Evolutionary conservation across 30 jellyfish, hydroid and myxozoan genomes (phyloP), one percentile per base, ranked within the genome.

Genomic region (Aurelia sp.): DNA sequence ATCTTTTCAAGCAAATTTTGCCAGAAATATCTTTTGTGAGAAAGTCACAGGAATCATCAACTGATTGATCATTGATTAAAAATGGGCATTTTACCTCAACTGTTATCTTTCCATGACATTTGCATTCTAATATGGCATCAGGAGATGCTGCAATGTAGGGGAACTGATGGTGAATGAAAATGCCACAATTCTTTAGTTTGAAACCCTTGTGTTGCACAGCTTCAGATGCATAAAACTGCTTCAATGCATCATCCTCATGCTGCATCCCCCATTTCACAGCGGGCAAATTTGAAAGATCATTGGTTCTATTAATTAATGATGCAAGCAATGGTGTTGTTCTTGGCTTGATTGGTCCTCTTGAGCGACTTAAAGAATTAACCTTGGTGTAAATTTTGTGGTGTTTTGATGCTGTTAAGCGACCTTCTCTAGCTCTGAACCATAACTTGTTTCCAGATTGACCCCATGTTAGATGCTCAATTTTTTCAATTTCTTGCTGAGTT

Each of bases 121-220:
- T 58, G 62, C 87, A 60, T 16, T 19, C 22, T 27, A 62, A 17
- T 44, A 76, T 23, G 22, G 66, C 87, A 76, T 76, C 87, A 18
- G 87, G 87, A 33, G 77, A 55, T 7, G 78, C 87, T 76, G 76
- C 87, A 16, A 60, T 76, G 44, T 58, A 76, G 33, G 87, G 87
- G 31, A 12, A 23, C 71, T 55, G 15, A 18, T 74, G 40, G 66
- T 76, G 18, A n/a, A 76, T 44, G 48, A 53, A 22, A 13, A 76
- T 18, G 78, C 87, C 77, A 76, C 87, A 37, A 19, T 78, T 78
- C 78, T 50, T 33, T 6, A 59, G 35, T 62, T 78, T 60, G 66
- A 78, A 60, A 15, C 67, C 44, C n/a, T 78, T 65, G 50, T 78
- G 89, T 35, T 27, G 41, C 63, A 27, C 30, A 20, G 19, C 89